Evolutionary conservation across 2,113 vertebrate species (phyloP).

Genomic region (Equus przewalskii): DNA sequence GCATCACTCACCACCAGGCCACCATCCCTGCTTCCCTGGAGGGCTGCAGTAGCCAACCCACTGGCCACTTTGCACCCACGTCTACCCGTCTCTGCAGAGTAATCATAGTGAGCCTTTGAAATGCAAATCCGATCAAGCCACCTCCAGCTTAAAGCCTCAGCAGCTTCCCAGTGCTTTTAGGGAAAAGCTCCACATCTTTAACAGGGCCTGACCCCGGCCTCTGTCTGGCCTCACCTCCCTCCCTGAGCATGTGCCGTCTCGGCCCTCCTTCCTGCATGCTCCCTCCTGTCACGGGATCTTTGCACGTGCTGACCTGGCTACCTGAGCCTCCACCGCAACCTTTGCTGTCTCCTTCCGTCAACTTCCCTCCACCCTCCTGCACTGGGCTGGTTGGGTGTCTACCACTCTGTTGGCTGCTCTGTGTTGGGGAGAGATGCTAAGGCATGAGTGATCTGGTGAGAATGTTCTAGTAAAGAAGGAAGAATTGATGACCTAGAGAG

Average conservation of each 20-base stretch:
- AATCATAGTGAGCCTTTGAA: neutral
- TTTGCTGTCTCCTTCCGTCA: neutral
- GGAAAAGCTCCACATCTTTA: neutral
- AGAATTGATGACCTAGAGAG: neutral
- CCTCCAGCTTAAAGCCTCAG: neutral
- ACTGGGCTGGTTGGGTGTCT: neutral
- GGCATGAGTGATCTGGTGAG: neutral
- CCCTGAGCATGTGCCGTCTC: neutral
- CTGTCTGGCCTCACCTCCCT: neutral
- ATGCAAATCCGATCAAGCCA: neutral
- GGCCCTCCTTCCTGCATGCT: neutral
- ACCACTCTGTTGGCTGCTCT: neutral
- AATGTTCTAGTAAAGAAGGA: neutral
- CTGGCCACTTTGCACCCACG: neutral
- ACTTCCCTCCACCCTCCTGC: neutral
- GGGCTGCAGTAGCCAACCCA: neutral
- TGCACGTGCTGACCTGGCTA: neutral
- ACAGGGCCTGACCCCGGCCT: neutral
- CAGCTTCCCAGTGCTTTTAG: neutral
- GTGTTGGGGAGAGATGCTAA: neutral
- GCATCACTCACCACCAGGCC: neutral
- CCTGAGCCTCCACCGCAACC: neutral
- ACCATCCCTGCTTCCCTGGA: neutral
- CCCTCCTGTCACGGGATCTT: slow-evolving; percentile 5
- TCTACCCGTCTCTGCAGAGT: neutral